Evolutionary conservation across 2,113 vertebrate species (phyloP), one percentile per base, ranked within the genome.

Genomic region (Marmota monax): DNA sequence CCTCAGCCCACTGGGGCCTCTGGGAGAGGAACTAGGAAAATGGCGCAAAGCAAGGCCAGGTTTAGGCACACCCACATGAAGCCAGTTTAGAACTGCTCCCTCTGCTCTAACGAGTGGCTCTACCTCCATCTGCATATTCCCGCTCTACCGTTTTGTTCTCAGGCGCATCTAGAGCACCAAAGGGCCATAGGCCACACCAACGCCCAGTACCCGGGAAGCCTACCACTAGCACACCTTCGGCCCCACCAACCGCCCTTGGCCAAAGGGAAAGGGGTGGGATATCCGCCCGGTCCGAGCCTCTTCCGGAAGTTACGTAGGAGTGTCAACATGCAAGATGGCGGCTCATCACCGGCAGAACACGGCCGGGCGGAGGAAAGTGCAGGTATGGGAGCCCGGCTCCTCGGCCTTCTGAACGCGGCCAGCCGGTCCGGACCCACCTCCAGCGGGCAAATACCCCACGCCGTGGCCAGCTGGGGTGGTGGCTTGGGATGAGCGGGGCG

Each of bases 261-360:
- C 22, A 5, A 16, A 45, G 0, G 5, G 8, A 0, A 8, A 12
- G 45, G 42, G 98, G 94, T 42, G 93, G 97, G 58, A 98, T 84
- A 90, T 98, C 98, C 98, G 97, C 80, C 23, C 8, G 1, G 27
- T 0, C n/a, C 4, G 0, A 0, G 27, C 93, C 96, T 84, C 97
- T 95, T 74, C 97, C 99, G 99, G 99, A 99, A 98, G 98, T 99
- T 98, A 99, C 99, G 98, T 98, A 90, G 94, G 63, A 98, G 99
- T 99, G 99, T 99, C 99, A 99, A 99, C 99, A 99, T 99, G 99
- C 99, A 99, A 99, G 99, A 99, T 99, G 99, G 99, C 99, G 98
- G 99, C 99, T 69, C 99, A 99, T 99, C 99, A 99, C 99, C 99
- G 99, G 98, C 99, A 99, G 99, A 99, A 99, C 98, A 99, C 99